Percentiles rank a stretch among this genome's conserved stretches.
These are phyloP conservation scores for Chalcis sispes DNA, from an alignment of 2,888 invertebrate genomes.

Conservation along the genomic window DNA sequence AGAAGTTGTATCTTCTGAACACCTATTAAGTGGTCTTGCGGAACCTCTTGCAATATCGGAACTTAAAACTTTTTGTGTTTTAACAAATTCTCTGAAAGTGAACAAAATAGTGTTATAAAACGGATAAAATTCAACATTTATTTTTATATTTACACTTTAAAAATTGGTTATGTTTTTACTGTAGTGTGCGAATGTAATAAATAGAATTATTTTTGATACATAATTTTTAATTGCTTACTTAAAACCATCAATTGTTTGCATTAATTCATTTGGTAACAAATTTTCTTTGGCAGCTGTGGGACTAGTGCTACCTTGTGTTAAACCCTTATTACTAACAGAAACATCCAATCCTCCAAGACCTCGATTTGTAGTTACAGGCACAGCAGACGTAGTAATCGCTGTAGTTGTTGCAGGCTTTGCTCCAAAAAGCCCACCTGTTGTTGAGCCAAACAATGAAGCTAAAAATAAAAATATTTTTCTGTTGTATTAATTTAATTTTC, in stretches of 20 bases:
- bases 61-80: slow-evolving; percentile 88
- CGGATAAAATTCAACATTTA: slow-evolving; percentile 11
- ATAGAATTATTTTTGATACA: not conserved
- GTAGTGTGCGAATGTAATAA: not conserved
- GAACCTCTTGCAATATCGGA: slow-evolving; percentile 88
- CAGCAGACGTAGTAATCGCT: slow-evolving; percentile 65
- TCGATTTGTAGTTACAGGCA: slow-evolving; percentile 76
- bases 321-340: slow-evolving; percentile 75
- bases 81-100: slow-evolving; percentile 82
- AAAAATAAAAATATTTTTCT: slow-evolving; percentile 36
- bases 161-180: not conserved
- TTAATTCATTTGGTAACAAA: slow-evolving; percentile 86
- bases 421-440: slow-evolving; percentile 66
- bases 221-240: slow-evolving; percentile 77
- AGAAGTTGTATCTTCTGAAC: slow-evolving; percentile 81
- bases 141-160: not conserved
- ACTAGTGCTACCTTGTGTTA: slow-evolving; percentile 75
- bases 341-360: slow-evolving; percentile 85
- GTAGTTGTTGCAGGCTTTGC: slow-evolving; percentile 64
- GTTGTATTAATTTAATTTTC: not conserved
- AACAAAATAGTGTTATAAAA: slow-evolving; percentile 8
- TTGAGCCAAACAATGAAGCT: slow-evolving; percentile 68
- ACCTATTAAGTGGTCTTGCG: slow-evolving; percentile 80
- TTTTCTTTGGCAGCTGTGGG: slow-evolving; percentile 81
- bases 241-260: slow-evolving; percentile 86